Conservation (phyloP, 2,797 vertebrate species). For the Falco rusticolus region DNA sequence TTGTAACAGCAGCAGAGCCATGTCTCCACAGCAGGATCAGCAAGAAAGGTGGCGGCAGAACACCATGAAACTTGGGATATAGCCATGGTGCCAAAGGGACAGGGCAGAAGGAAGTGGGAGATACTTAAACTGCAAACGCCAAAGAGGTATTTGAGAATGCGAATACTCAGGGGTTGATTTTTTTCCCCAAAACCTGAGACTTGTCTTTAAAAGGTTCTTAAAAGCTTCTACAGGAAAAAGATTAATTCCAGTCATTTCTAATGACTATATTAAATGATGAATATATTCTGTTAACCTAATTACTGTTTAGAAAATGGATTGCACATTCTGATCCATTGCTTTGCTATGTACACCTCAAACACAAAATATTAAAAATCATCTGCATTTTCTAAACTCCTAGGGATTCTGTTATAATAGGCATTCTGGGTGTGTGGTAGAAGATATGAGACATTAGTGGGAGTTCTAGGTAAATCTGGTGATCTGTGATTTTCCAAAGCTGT, state of each 20-base stretch:
- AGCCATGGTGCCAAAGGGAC: not conserved
- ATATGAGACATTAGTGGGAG: not conserved
- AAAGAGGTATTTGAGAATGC: not conserved
- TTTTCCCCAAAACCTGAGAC: not conserved
- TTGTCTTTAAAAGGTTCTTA: not conserved
- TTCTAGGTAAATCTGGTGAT: not conserved
- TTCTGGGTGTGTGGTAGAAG: not conserved
- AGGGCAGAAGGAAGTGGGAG: not conserved
- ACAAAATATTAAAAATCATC: not conserved
- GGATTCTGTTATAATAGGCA: not conserved
- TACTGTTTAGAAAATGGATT: conserved; percentile 42
- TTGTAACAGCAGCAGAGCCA: not conserved
- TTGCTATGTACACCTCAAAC: not conserved
- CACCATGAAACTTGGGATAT: not conserved
- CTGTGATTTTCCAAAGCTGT: not conserved
- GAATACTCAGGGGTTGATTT: not conserved
- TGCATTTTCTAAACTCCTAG: not conserved
- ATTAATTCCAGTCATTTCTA: conserved; percentile 18
- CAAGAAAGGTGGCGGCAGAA: not conserved
- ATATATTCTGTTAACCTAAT: conserved; percentile 20
- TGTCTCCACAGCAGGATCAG: not conserved
- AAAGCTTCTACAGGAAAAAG: not conserved
- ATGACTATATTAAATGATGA: conserved; percentile 10
- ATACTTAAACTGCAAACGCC: not conserved
- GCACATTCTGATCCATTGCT: not conserved